Evolutionary conservation across 2,797 vertebrate genomes (phyloP).

Genomic region (Onychomys torridus): DNA sequence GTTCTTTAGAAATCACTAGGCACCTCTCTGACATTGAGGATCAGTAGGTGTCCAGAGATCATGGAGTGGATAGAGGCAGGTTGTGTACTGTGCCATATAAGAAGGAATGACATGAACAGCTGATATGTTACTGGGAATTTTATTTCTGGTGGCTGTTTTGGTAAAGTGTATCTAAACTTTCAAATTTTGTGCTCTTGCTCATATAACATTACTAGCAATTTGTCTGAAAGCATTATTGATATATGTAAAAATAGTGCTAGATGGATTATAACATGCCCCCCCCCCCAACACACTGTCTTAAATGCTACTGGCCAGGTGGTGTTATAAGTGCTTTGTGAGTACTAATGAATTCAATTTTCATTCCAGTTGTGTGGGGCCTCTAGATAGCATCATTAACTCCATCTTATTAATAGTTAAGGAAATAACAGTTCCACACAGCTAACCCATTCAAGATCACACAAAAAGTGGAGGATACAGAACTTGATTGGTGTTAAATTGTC

Average conservation of each 20-base stretch:
- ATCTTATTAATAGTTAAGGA: not conserved
- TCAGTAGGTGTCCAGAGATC: not conserved
- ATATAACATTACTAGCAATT: not conserved
- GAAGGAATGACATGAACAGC: not conserved
- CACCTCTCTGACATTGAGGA: no score
- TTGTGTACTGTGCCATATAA: not conserved
- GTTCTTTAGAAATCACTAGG: not conserved
- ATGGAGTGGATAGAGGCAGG: not conserved
- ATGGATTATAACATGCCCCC: not conserved
- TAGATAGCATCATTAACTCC: not conserved
- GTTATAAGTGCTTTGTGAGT: not conserved
- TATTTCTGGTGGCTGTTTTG: constrained; percentile 6
- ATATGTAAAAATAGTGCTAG: not conserved
- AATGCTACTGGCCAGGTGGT: not conserved
- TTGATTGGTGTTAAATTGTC: not conserved
- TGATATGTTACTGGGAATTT: not conserved
- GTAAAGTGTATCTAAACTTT: not conserved
- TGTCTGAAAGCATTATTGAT: not conserved
- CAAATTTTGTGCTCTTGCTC: not conserved
- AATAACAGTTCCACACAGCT: not conserved
- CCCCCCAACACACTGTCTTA: not conserved
- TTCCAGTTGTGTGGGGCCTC: not conserved
- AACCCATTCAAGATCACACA: not conserved
- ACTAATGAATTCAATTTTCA: constrained; percentile 1
- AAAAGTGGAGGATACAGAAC: not conserved